Conservation (phyloP, 2,113 vertebrate species). For the Microcebus lehilahytsara region DNA sequence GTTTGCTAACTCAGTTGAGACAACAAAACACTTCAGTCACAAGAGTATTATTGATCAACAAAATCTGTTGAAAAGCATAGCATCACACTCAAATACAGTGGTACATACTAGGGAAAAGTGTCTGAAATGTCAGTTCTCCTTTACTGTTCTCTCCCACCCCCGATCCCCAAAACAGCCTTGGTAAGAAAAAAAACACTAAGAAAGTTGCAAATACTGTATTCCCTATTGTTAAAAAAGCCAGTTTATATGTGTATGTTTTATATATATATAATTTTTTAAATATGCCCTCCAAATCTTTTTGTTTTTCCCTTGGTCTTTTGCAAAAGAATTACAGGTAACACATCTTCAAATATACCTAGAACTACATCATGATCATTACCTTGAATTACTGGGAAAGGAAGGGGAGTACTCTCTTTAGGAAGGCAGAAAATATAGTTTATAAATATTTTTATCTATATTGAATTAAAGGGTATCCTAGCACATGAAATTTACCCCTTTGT, state of each 20-base stretch:
- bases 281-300: neutral
- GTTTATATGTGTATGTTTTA: neutral
- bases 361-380: neutral
- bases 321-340: neutral
- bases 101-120: neutral
- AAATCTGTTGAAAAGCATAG: neutral
- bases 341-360: neutral
- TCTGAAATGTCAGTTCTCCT: neutral
- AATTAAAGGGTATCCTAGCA: slow-evolving; percentile 14
- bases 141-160: neutral
- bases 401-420: neutral
- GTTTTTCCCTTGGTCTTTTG: slow-evolving; percentile 22
- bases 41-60: neutral
- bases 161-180: neutral
- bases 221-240: neutral
- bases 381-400: neutral
- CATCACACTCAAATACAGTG: neutral
- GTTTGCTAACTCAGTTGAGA: neutral
- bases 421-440: neutral
- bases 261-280: neutral
- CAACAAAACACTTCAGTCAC: neutral
- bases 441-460: neutral
- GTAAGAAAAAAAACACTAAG: neutral
- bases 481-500: neutral
- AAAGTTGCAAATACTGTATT: slow-evolving; percentile 5